These are phyloP conservation scores for Rhopalosiphum nymphaeae DNA, from an alignment of 2,888 invertebrate species.

Conservation along the genomic window DNA sequence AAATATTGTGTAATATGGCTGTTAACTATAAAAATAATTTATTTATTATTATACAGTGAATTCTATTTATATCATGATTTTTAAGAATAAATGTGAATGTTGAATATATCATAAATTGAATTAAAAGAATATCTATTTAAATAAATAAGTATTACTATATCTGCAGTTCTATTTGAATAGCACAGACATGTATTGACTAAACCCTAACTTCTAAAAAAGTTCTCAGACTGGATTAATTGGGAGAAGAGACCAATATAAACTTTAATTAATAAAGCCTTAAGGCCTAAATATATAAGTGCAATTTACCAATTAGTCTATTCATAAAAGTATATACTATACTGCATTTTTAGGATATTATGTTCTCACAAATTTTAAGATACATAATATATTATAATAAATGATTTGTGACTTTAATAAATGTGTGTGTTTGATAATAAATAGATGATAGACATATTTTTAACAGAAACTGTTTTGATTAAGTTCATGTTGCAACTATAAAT, in stretches of 20 bases:
- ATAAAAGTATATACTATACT: neutral
- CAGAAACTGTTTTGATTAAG: no score
- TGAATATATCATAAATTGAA: neutral
- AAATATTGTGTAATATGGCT: conserved; percentile 32
- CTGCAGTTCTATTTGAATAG: neutral
- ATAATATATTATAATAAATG: neutral
- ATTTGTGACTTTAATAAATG: neutral
- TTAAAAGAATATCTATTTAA: neutral
- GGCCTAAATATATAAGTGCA: neutral
- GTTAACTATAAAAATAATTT: conserved; percentile 7
- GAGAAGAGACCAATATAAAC: neutral
- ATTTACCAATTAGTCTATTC: neutral
- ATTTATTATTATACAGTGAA: neutral
- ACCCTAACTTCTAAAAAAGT: neutral
- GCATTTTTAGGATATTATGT: neutral
- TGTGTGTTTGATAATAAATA: no score
- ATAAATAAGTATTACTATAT: neutral
- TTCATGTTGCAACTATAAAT: no score
- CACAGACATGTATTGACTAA: neutral
- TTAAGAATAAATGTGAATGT: neutral
- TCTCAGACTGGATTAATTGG: neutral
- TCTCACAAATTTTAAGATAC: neutral
- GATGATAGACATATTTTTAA: no score
- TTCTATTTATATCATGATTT: neutral
- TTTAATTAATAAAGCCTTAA: neutral